Evolutionary conservation across 2,797 vertebrate genomes (phyloP), one percentile per base, ranked within the genome.

Genomic region (Momotus momota): DNA sequence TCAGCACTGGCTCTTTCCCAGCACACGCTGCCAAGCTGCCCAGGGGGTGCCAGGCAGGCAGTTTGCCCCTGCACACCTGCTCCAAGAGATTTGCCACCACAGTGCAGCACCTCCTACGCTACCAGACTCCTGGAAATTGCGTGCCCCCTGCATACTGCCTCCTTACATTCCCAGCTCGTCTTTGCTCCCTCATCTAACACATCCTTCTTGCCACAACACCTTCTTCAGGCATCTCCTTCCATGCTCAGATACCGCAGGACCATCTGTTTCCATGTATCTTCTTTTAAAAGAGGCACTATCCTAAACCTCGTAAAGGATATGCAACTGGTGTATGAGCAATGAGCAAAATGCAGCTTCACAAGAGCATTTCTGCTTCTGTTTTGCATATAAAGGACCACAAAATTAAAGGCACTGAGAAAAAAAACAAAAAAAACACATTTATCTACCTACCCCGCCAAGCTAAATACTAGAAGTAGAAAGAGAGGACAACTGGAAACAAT

Each of bases 1-100:
- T 67, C 29, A 2, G 55, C 45, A 74, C 79, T 92, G 88, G 94
- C 92, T 88, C 23, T 16, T 25, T 70, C 89, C 88, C 93, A 94
- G 90, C 78, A 52, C 80, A 40, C 4, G 0, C 83, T 77, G 78
- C 94, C 94, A 73, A 35, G 92, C 48, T 70, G 87, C 82, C 73
- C 66, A 15, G 65, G 79, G 86, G 81, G 54, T 20, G 67, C 54
- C 60, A 88, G 64, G 94, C 74, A 31, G 86, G 88, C 88, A 21
- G 23, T 81, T 77, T 90, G 85, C 83, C 93, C 95, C 93, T 90
- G 70, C 93, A 95, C 92, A 93, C 73, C 88, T 93, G 94, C 86
- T 96, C 81, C 66, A 17, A 16, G 35, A 79, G 82, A 72, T 75
- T 55, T 74, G 61, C 89, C 49, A 57, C 93, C 1, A 0, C 85